Evolutionary conservation across 2,888 invertebrate genomes (phyloP), one percentile per base, ranked within the genome.

Genomic region (Phorcus lineatus): DNA sequence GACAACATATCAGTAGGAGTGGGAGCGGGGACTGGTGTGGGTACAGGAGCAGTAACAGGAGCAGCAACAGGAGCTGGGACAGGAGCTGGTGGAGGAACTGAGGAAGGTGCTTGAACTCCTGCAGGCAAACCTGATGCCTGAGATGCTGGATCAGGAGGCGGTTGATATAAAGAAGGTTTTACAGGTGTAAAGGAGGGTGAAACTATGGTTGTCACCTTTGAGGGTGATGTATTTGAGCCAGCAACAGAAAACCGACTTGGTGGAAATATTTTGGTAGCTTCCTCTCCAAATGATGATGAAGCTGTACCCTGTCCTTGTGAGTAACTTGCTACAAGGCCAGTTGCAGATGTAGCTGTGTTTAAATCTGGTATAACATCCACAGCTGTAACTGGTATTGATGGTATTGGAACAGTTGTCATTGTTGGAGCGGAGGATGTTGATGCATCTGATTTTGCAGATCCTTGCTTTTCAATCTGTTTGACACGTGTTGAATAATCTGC

Each of bases 21-120:
- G n/a, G 19, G 57, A 40, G 70, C 19, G 0, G 36, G 70, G 16
- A 36, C 70, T 40, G 70, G 70, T 13, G 70, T 36, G 16, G 70
- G 70, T 17, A 70, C 70, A n/a, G 70, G 70, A n/a, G 70, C 70
- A 17, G 70, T 17, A 31, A 67, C 67, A 28, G 67, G 67, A 24
- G 31, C 24, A 28, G 67, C 24, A 28, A 67, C 28, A 67, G 67
- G 67, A n/a, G 67, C 17, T 7, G 67, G 13, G 2, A 67, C 40
- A 11, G 31, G 31, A 36, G 36, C n/a, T 16, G 31, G 40, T 6
- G 6, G n/a, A 70, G 70, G 19, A 0, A 3, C n/a, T 9, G 70
- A 11, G n/a, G 36, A 17, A 7, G 40, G 36, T 17, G 70, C 31
- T 70, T 16, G 17, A 36, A 70, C 70, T n/a, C 31, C 19, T 9